Percentiles rank a stretch among this genome's conserved stretches.
Evolutionary conservation across 2,888 invertebrate genomes (phyloP).

Genomic region (Molorchus minor): DNA sequence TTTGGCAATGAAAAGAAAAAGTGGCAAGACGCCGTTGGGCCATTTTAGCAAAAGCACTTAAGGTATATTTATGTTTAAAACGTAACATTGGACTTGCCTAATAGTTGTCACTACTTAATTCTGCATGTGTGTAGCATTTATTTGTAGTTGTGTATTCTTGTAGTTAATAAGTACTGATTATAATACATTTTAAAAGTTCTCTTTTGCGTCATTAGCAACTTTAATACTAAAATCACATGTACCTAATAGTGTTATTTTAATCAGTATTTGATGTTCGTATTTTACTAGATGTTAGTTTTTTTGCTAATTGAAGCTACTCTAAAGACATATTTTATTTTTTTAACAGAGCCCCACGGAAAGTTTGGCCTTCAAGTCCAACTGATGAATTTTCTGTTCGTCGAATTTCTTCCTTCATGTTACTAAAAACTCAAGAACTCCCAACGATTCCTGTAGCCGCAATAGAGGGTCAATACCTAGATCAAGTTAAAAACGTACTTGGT

Average conservation of each 20-base stretch:
- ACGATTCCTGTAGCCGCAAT: conserved; percentile 31
- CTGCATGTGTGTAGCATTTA: conserved; percentile 28
- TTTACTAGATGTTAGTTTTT: conserved; percentile 30
- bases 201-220: too few species aligned
- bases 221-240: too few species aligned
- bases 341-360: conserved; percentile 60
- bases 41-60: conserved; percentile 73
- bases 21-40: conserved; percentile 76
- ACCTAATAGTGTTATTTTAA: too few species aligned
- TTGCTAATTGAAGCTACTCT: conserved; percentile 15
- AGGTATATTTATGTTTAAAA: conserved; percentile 60
- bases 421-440: conserved; percentile 63
- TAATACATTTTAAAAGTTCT: too few species aligned
- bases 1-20: conserved; percentile 61
- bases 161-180: conserved; percentile 29
- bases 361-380: conserved; percentile 62
- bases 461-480: conserved; percentile 48
- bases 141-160: conserved; percentile 15
- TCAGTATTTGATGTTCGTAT: conserved; percentile 14
- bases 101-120: conserved; percentile 19
- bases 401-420: conserved; percentile 69
- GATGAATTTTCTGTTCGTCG: conserved; percentile 67
- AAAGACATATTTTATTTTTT: conserved; percentile 18
- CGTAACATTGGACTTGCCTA: conserved; percentile 23
- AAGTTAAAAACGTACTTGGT: conserved; percentile 68